phyloP scores from a whole-genome alignment of 2,888 invertebrate genomes.

The Temnothorax rugatulus region DNA sequence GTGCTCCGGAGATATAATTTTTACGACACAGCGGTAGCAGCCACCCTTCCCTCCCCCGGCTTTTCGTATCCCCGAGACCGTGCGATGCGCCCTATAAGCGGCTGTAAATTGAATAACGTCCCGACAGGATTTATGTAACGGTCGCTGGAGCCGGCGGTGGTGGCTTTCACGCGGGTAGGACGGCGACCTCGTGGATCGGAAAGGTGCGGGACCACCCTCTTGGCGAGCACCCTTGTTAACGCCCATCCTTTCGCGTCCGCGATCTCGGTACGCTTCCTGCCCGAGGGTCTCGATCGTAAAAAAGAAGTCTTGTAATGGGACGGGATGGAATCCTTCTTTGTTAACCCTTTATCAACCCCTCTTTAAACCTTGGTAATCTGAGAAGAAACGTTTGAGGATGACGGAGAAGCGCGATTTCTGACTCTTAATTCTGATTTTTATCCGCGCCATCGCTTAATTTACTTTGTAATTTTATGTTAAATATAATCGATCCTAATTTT shows the following conservation, averaged over 20 bases:
- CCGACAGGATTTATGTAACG: constrained; percentile 68
- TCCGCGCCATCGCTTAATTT: not conserved
- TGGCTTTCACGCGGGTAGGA: constrained; percentile 16
- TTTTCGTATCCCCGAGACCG: too few species aligned
- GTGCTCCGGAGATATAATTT: constrained; percentile 77
- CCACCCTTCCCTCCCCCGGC: not conserved
- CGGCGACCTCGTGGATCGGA: constrained; percentile 30
- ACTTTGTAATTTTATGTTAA: not conserved
- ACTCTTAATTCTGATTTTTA: not conserved
- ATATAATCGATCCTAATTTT: constrained; percentile 21
- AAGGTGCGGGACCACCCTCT: not conserved
- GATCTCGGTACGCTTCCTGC: not conserved
- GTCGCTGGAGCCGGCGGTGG: constrained; percentile 18
- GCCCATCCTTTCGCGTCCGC: not conserved
- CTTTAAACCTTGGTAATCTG: not conserved
- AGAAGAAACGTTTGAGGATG: not conserved
- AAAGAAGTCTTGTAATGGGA: not conserved
- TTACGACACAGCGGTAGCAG: constrained; percentile 74
- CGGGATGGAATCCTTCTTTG: not conserved
- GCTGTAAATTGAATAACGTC: constrained; percentile 67
- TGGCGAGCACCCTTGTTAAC: constrained; percentile 27
- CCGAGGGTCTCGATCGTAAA: not conserved
- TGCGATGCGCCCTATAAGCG: constrained; percentile 53
- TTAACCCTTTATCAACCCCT: constrained; percentile 13
- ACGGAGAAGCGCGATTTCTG: not conserved